Percentiles rank a stretch among this genome's conserved stretches.
Conservation (phyloP, 2,797 vertebrate species). For the Carapus acus region DNA sequence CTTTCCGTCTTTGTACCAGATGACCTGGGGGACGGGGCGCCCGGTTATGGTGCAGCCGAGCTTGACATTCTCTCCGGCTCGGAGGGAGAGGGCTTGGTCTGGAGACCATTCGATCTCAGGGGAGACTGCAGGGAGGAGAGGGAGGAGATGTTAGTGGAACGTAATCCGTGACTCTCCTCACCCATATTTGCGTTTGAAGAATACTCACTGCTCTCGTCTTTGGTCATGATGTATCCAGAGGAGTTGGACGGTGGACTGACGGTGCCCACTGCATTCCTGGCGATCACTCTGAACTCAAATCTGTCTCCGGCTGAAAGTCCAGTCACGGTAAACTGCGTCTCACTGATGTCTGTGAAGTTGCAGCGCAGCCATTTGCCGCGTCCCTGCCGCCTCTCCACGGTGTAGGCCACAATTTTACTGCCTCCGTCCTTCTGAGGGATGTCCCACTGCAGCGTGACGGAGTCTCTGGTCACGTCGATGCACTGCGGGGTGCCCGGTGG, state of each 20-base stretch:
- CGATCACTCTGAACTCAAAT: conserved; percentile 93
- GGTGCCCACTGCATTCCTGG: conserved; percentile 95
- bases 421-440: conserved; percentile 89
- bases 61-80: conserved; percentile 88
- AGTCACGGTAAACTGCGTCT: conserved; percentile 92
- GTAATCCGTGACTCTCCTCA: no score
- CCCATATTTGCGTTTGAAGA: not conserved
- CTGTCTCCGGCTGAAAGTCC: conserved; percentile 89
- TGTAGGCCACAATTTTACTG: conserved; percentile 94
- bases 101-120: conserved; percentile 88
- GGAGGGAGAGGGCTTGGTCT: conserved; percentile 83
- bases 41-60: conserved; percentile 85
- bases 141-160: not conserved
- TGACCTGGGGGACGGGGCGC: conserved; percentile 88
- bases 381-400: conserved; percentile 92
- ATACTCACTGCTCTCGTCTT: conserved; percentile 90
- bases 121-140: conserved; percentile 71
- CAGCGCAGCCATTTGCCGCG: conserved; percentile 89
- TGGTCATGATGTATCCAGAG: conserved; percentile 95
- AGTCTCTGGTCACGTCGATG: conserved; percentile 95
- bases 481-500: conserved; percentile 94
- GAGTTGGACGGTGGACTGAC: conserved; percentile 97
- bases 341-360: conserved; percentile 93
- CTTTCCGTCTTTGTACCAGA: conserved; percentile 92
- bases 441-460: conserved; percentile 93